phyloP scores from a whole-genome alignment of 2,888 invertebrate genomes.

The Isoperla grammatica region DNA sequence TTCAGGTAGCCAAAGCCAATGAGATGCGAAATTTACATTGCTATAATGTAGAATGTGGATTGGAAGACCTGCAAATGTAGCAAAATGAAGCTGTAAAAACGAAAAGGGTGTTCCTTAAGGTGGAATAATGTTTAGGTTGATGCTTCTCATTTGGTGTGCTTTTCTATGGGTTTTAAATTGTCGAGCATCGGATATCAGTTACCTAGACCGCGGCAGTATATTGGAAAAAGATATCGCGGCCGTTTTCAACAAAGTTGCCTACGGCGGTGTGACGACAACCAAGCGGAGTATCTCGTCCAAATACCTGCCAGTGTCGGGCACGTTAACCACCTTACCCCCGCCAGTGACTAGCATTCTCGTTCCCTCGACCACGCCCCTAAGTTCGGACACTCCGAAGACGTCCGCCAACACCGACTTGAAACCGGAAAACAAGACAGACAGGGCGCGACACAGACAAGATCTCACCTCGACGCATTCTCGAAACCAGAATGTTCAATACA shows the following conservation, averaged over 20 bases:
- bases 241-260: slow-evolving; percentile 63
- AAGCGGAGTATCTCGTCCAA: slow-evolving; percentile 59
- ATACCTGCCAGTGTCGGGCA: slow-evolving; percentile 52
- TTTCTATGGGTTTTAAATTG: neutral
- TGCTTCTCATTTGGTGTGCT: slow-evolving; percentile 4
- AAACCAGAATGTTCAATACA: slow-evolving; percentile 42
- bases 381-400: slow-evolving; percentile 36
- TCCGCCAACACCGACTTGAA: slow-evolving; percentile 22
- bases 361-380: slow-evolving; percentile 32
- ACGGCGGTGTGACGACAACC: slow-evolving; percentile 58
- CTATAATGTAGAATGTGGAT: slow-evolving; percentile 9
- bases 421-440: neutral
- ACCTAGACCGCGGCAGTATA: slow-evolving; percentile 52
- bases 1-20: slow-evolving; percentile 11
- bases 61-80: neutral
- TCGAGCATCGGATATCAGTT: slow-evolving; percentile 30
- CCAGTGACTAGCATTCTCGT: slow-evolving; percentile 46
- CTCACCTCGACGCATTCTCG: neutral
- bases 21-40: neutral
- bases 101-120: neutral
- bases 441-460: neutral
- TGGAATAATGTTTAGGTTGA: neutral
- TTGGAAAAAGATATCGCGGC: slow-evolving; percentile 62
- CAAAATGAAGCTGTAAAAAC: neutral
- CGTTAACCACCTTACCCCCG: slow-evolving; percentile 56